Conservation (phyloP, 30 jellyfish, hydroid and myxozoan genomes). For the Turritopsis rubra region DNA sequence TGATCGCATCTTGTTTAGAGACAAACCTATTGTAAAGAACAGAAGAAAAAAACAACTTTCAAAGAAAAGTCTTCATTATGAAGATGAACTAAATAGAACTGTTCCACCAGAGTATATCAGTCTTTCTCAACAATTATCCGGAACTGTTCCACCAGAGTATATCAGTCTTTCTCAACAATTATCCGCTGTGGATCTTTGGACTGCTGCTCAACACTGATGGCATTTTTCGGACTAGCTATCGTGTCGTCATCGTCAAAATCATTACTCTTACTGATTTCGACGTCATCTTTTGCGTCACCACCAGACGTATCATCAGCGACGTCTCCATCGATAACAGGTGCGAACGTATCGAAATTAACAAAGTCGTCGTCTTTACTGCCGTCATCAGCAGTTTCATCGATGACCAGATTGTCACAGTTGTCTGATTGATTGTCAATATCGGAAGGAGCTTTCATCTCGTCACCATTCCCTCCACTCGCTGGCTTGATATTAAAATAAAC, state of each 20-base stretch:
- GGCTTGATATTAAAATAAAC: slow-evolving; percentile 7
- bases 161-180: not conserved
- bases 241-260: not conserved
- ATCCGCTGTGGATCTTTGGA: not conserved
- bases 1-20: no score
- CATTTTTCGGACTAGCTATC: not conserved
- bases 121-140: no score
- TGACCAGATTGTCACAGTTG: slow-evolving; percentile 3
- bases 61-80: not conserved
- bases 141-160: no score
- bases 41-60: not conserved
- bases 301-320: not conserved
- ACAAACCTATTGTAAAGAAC: not conserved
- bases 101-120: no score
- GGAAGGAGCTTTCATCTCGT: not conserved
- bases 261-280: not conserved
- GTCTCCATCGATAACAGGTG: not conserved
- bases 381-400: slow-evolving; percentile 6
- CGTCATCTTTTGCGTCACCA: not conserved
- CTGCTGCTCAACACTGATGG: not conserved
- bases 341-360: not conserved
- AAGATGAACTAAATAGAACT: not conserved
- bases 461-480: not conserved
- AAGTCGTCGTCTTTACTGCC: not conserved
- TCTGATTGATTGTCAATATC: not conserved